Conservation (phyloP, 2,888 invertebrate genomes). For the Suillia variegata region DNA sequence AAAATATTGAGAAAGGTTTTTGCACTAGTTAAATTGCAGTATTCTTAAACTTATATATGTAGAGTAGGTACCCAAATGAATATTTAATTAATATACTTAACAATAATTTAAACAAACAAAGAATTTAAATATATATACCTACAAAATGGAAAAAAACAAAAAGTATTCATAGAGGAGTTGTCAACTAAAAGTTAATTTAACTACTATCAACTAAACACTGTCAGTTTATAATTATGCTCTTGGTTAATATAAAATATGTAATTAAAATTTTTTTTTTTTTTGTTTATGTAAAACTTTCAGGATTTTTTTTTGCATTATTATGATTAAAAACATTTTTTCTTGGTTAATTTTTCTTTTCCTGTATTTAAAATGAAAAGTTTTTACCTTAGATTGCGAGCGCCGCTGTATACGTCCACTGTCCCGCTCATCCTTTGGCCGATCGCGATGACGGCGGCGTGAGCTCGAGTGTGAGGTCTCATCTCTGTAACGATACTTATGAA, state of each 20-base stretch:
- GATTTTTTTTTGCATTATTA: slow-evolving; percentile 12
- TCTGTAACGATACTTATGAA: slow-evolving; percentile 67
- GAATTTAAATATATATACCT: too few species aligned
- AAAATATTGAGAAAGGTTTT: too few species aligned
- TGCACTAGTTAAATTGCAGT: too few species aligned
- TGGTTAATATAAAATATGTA: too few species aligned
- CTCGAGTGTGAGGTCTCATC: slow-evolving; percentile 59
- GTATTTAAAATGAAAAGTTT: slow-evolving; percentile 56
- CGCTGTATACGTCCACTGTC: slow-evolving; percentile 56
- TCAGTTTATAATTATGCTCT: slow-evolving; percentile 32
- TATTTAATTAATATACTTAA: too few species aligned
- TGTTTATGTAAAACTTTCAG: background rate
- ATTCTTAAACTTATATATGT: too few species aligned
- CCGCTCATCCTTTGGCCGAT: slow-evolving; percentile 59
- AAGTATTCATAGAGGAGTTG: too few species aligned
- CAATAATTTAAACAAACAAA: too few species aligned
- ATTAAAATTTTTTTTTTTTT: too few species aligned
- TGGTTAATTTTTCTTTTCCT: slow-evolving; percentile 35
- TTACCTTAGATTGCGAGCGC: slow-evolving; percentile 61
- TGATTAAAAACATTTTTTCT: slow-evolving; percentile 23
- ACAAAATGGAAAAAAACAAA: too few species aligned
- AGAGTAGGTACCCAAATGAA: too few species aligned
- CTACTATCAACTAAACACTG: slow-evolving; percentile 22
- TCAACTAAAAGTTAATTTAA: slow-evolving; percentile 7
- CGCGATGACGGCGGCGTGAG: slow-evolving; percentile 59